A percentile compares a stretch with the other conserved stretches of the same genome.
phyloP scores from a whole-genome alignment of 2,113 vertebrate genomes.

The Lipophrys pholis region DNA sequence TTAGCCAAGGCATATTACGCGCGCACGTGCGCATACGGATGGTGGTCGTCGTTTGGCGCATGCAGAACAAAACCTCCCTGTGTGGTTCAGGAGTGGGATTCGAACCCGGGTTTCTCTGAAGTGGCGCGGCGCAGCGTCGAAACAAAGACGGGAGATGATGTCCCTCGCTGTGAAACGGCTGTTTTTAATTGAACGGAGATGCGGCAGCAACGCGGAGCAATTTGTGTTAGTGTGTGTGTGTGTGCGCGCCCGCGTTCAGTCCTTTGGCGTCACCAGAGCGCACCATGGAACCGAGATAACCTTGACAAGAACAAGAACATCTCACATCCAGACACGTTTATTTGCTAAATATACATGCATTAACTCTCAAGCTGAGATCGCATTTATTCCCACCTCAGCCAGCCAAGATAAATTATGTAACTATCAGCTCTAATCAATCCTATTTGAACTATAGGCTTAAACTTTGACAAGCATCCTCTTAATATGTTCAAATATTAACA shows the following conservation, averaged over 20 bases:
- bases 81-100: background rate
- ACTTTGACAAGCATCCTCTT: background rate
- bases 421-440: background rate
- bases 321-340: constrained; percentile 3
- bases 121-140: background rate
- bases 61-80: background rate
- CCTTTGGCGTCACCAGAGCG: constrained; percentile 45
- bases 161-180: background rate
- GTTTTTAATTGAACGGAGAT: background rate
- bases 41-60: background rate
- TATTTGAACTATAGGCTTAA: background rate
- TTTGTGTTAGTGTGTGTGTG: constrained; percentile 10
- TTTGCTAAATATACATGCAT: constrained; percentile 7
- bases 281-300: constrained; percentile 60
- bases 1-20: background rate
- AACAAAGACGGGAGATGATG: background rate
- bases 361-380: background rate
- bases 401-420: background rate
- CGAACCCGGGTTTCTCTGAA: background rate
- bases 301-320: constrained; percentile 51
- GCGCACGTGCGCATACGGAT: background rate
- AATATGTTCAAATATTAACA: constrained; percentile 23
- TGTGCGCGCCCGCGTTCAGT: background rate
- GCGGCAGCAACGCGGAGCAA: constrained; percentile 1
- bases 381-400: background rate